Conservation (phyloP, 2,888 invertebrate genomes). For the Neoascia interrupta region DNA sequence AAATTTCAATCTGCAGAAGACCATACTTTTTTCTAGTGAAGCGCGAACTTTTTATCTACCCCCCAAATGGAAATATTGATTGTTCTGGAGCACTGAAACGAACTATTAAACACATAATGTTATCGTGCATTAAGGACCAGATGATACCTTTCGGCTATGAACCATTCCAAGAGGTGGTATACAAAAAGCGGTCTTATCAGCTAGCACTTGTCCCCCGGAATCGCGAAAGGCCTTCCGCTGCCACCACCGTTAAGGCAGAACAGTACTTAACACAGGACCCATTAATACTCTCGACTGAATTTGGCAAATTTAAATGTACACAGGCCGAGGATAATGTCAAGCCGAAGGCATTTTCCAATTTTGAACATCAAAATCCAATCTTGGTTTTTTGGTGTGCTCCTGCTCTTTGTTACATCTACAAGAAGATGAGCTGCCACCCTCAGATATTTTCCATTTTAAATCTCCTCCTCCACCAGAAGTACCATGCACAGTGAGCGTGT, state of each 20-base stretch:
- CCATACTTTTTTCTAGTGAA: neutral
- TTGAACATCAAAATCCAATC: constrained; percentile 70
- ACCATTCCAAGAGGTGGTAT: constrained; percentile 39
- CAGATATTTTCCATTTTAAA: constrained; percentile 60
- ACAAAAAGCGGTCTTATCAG: constrained; percentile 56
- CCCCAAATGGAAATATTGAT: constrained; percentile 58
- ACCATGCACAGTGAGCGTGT: constrained; percentile 47
- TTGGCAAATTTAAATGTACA: constrained; percentile 63
- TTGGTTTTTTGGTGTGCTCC: constrained; percentile 53
- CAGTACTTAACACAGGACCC: constrained; percentile 54
- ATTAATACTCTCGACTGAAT: constrained; percentile 62
- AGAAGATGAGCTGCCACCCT: constrained; percentile 46
- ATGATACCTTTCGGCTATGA: constrained; percentile 58
- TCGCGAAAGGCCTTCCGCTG: constrained; percentile 5
- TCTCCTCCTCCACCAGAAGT: constrained; percentile 18
- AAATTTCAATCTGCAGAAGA: constrained; percentile 1
- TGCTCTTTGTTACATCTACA: constrained; percentile 30
- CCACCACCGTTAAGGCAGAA: constrained; percentile 27
- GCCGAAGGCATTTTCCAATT: constrained; percentile 67
- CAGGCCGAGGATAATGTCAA: constrained; percentile 69
- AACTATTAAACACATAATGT: constrained; percentile 62
- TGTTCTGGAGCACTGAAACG: constrained; percentile 41
- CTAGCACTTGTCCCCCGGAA: constrained; percentile 33
- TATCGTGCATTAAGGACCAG: constrained; percentile 48
- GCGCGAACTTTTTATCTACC: constrained; percentile 23